These are phyloP conservation scores for Patella depressa DNA, from an alignment of 2,888 invertebrate genomes.

Conservation along the genomic window DNA sequence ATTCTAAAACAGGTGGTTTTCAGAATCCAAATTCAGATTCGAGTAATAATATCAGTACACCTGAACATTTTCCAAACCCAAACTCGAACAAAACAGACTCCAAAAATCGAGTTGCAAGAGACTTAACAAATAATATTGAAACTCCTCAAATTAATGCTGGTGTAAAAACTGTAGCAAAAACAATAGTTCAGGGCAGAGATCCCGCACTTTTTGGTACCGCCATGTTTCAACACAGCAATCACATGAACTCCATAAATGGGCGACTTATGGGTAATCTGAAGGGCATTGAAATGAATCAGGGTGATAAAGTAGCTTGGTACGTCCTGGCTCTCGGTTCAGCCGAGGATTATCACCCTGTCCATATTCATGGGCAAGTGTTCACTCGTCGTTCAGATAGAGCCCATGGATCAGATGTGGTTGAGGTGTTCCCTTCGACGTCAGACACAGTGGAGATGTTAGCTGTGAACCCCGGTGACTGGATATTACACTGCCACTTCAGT, in stretches of 20 bases:
- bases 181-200: too few relatives aligned
- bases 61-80: too few relatives aligned
- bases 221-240: slow-evolving; percentile 9
- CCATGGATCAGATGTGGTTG: slow-evolving; percentile 43
- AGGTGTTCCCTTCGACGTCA: slow-evolving; percentile 46
- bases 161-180: too few relatives aligned
- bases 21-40: too few relatives aligned
- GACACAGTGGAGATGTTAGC: slow-evolving; percentile 44
- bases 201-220: too few relatives aligned
- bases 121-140: too few relatives aligned
- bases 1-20: too few relatives aligned
- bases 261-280: slow-evolving; percentile 9
- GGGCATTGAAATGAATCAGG: slow-evolving; percentile 33
- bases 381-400: slow-evolving; percentile 16
- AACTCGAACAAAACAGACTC: too few relatives aligned
- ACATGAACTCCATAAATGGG: slow-evolving; percentile 6
- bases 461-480: slow-evolving; percentile 48
- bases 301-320: slow-evolving; percentile 50
- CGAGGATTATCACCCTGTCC: slow-evolving; percentile 52
- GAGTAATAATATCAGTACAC: too few relatives aligned
- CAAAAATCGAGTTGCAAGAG: too few relatives aligned
- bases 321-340: slow-evolving; percentile 48
- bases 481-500: slow-evolving; percentile 49
- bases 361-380: slow-evolving; percentile 53
- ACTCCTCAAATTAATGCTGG: too few relatives aligned